These are phyloP conservation scores for Otis tarda DNA, from an alignment of 2,113 vertebrate species.

Conservation along the genomic window DNA sequence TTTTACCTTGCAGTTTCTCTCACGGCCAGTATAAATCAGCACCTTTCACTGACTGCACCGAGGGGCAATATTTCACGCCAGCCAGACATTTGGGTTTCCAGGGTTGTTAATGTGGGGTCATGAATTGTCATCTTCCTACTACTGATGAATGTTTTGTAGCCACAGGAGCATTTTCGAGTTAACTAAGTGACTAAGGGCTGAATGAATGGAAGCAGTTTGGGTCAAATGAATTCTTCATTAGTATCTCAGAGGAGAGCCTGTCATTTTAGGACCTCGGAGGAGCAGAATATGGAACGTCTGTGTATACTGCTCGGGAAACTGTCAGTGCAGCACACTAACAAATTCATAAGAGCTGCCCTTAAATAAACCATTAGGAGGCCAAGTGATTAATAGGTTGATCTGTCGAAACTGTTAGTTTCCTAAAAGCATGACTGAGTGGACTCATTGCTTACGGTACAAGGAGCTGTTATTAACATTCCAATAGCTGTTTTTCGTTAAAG, in stretches of 20 bases:
- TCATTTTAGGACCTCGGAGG: background rate
- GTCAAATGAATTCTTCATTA: slow-evolving; percentile 1
- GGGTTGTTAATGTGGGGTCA: background rate
- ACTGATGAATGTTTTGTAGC: background rate
- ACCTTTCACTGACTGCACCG: background rate
- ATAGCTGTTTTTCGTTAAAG: slow-evolving; percentile 62
- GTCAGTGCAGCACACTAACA: background rate
- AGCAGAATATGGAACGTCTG: background rate
- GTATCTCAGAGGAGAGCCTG: background rate
- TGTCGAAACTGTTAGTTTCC: slow-evolving; percentile 37
- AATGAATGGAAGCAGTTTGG: slow-evolving; percentile 5
- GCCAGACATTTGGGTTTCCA: background rate
- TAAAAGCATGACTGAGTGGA: slow-evolving; percentile 39
- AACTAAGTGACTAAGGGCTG: background rate
- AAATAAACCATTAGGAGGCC: background rate
- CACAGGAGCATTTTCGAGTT: background rate
- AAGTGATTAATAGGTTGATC: slow-evolving; percentile 60
- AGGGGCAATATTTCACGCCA: background rate
- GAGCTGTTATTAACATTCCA: slow-evolving; percentile 61
- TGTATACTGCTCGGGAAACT: background rate
- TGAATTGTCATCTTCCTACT: background rate
- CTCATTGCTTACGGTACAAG: slow-evolving; percentile 52
- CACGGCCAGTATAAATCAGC: background rate
- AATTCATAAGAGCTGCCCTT: background rate
- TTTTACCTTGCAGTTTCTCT: background rate